phyloP scores from a whole-genome alignment of 2,797 vertebrate species.

The Betta splendens region DNA sequence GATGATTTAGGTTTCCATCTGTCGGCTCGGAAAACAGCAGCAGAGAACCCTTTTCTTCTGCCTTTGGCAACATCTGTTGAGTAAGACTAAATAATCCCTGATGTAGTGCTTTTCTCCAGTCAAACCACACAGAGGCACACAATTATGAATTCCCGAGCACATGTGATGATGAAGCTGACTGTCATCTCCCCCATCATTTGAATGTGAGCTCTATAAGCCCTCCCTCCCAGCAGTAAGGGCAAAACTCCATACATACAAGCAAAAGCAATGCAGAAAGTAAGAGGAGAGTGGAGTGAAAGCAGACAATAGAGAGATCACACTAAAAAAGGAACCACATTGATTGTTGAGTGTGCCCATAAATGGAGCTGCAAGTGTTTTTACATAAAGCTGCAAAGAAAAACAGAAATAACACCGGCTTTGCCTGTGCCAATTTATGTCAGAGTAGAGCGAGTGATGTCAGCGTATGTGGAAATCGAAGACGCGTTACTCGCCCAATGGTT shows the following conservation, averaged over 20 bases:
- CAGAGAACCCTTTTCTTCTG: constrained; percentile 25
- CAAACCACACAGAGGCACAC: constrained; percentile 24
- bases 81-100: constrained; percentile 38
- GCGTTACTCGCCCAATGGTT: not conserved
- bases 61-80: constrained; percentile 46
- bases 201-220: constrained; percentile 23
- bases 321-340: constrained; percentile 66
- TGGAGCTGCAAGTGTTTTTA: constrained; percentile 61
- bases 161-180: constrained; percentile 40
- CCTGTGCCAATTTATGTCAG: no score
- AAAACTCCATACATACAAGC: constrained; percentile 49
- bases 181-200: constrained; percentile 22
- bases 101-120: constrained; percentile 22
- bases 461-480: constrained; percentile 3
- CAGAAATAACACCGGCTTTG: constrained; percentile 42
- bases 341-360: constrained; percentile 76
- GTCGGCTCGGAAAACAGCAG: constrained; percentile 25
- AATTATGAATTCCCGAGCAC: constrained; percentile 16
- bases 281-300: constrained; percentile 53
- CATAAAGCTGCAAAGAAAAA: constrained; percentile 46
- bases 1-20: constrained; percentile 44
- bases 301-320: constrained; percentile 24
- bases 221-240: constrained; percentile 28
- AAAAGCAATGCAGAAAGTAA: constrained; percentile 52
- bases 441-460: constrained; percentile 11